These are phyloP conservation scores for Lycaena phlaeas DNA, from an alignment of 2,888 invertebrate genomes.

Conservation along the genomic window DNA sequence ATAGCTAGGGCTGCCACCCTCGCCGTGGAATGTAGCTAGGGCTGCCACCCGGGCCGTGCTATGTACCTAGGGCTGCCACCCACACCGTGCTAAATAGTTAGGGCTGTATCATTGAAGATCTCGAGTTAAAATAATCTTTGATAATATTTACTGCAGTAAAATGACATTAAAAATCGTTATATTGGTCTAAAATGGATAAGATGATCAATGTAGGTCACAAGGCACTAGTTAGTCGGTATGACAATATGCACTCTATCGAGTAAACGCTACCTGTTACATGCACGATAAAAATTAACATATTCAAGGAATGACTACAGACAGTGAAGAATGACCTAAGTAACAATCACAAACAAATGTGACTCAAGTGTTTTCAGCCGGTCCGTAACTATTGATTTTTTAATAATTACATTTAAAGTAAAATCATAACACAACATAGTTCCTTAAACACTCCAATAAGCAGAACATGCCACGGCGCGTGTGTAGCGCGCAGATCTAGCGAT, in stretches of 20 bases:
- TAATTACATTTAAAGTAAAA: slow-evolving; percentile 8
- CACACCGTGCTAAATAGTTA: neutral
- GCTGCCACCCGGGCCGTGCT: slow-evolving; percentile 19
- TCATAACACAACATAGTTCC: slow-evolving; percentile 15
- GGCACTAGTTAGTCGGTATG: no score
- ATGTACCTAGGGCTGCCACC: neutral
- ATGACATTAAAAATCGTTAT: no score
- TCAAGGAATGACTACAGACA: no score
- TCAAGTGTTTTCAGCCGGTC: neutral
- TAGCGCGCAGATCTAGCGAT: slow-evolving; percentile 46
- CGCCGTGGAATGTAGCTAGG: slow-evolving; percentile 29
- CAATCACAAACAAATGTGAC: neutral
- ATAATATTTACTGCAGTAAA: no score
- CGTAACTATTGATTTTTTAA: slow-evolving; percentile 5
- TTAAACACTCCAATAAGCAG: slow-evolving; percentile 5
- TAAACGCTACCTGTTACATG: no score
- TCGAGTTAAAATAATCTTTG: no score
- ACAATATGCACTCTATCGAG: no score
- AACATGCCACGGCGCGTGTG: slow-evolving; percentile 37
- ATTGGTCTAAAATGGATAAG: no score
- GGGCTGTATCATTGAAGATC: no score
- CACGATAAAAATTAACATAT: no score
- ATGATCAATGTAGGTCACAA: no score
- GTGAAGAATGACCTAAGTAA: no score
- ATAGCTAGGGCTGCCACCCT: slow-evolving; percentile 30